These are phyloP conservation scores for Dascillus cervinus DNA, from an alignment of 2,888 invertebrate species.

Conservation along the genomic window DNA sequence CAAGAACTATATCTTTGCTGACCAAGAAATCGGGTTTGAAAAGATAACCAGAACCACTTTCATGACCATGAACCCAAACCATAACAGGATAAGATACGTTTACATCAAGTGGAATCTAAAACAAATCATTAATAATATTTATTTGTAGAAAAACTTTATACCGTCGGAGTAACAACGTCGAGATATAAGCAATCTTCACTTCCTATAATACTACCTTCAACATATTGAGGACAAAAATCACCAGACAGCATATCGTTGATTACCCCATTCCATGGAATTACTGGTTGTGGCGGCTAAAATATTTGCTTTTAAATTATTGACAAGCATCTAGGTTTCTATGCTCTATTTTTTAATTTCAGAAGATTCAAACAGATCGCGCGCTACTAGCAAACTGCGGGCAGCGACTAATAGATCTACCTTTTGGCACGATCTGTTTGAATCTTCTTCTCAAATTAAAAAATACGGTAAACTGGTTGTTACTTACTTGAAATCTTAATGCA, in stretches of 20 bases:
- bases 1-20: background rate
- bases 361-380: too few species aligned
- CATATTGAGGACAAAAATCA: background rate
- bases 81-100: background rate
- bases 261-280: background rate
- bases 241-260: background rate
- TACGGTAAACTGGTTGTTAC: too few species aligned
- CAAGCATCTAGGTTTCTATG: too few species aligned
- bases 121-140: too few species aligned
- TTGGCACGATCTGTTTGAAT: too few species aligned
- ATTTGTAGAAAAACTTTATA: too few species aligned
- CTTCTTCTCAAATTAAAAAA: too few species aligned
- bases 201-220: background rate
- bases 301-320: too few species aligned
- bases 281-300: background rate
- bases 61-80: background rate
- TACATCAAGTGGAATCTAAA: background rate
- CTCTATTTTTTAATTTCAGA: too few species aligned
- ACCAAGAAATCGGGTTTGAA: background rate
- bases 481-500: background rate
- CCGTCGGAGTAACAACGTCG: background rate
- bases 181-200: background rate
- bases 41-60: background rate
- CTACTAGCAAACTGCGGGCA: too few species aligned
- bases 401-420: too few species aligned